Base-by-base conservation (phyloP, 2,113 vertebrate species). In the Anseranas semipalmata region DNA sequence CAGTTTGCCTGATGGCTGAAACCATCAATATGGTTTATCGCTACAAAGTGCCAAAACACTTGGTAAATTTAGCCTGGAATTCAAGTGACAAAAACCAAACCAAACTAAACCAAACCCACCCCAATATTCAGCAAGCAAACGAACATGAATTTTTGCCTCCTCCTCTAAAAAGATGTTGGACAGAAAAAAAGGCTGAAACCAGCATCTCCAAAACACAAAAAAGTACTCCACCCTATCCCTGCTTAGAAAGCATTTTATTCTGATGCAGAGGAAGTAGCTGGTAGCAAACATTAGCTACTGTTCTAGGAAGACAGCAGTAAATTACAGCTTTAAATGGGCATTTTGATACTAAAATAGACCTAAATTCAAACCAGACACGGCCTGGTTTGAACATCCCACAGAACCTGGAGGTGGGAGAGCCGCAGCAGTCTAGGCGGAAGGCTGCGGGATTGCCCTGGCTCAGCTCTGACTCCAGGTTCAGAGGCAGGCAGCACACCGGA, bases 271-370 rank as follows among this genome's bases (percentile, higher is more conserved):
- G 94, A 96, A 92, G 75, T 17, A 95, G 92, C 16, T 97, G 76
- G 95, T 55, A 66, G 70, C 35, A 87, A 82, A 90, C 68, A 75
- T 15, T 45, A 76, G 62, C 89, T 59, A 10, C 87, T 82, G 33
- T 66, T 95, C 83, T 85, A 82, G 67, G 94, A 89, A 78, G 87
- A 48, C 24, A 91, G 75, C 52, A 94, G 71, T 53, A 94, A 97
- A 97, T 97, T 96, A 96, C 59, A 95, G 91, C 53, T 71, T 89
- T 83, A 46, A 68, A 85, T 7, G 21, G 82, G 37, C 82, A 87
- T 85, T 85, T 53, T 43, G 68, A 2, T 63, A 39, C 81, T 72
- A 77, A 96, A 97, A 94, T 77, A 96, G 86, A 81, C 7, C 33
- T 74, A 92, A 96, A 97, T 83, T 90, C 93, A 91, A 96, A 95